phyloP scores from a whole-genome alignment of 2,113 vertebrate species.

The Grammomys dolichurus region DNA sequence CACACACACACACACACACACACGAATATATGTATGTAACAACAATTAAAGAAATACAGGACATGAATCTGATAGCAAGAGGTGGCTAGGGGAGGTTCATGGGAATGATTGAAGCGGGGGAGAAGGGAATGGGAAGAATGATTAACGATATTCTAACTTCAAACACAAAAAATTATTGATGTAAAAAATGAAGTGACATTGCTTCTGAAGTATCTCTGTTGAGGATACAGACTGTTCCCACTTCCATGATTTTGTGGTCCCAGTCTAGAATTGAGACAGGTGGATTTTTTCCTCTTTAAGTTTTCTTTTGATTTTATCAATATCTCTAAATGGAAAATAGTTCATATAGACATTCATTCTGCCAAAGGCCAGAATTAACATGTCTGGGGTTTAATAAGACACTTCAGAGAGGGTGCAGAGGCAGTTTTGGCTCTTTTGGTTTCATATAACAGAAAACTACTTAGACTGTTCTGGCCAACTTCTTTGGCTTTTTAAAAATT shows the following conservation, averaged over 20 bases:
- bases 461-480: not conserved
- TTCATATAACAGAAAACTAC: not conserved
- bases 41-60: not conserved
- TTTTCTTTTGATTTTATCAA: constrained; percentile 38
- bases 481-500: not conserved
- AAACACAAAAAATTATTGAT: not conserved
- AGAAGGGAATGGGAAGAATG: too few species aligned
- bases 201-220: not conserved
- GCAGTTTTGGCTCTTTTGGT: constrained; percentile 16
- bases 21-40: not conserved
- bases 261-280: not conserved
- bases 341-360: constrained; percentile 24
- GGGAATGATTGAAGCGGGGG: not conserved
- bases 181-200: not conserved
- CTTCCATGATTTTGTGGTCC: constrained; percentile 6
- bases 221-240: not conserved
- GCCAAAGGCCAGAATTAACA: constrained; percentile 57
- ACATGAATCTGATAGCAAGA: not conserved
- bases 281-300: not conserved
- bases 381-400: constrained; percentile 27
- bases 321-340: not conserved
- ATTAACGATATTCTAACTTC: not conserved
- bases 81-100: too few species aligned
- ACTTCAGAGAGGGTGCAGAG: not conserved
- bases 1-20: not conserved